These are phyloP conservation scores for Rhynchotus rufescens DNA, from an alignment of 2,797 vertebrate species.

Conservation along the genomic window DNA sequence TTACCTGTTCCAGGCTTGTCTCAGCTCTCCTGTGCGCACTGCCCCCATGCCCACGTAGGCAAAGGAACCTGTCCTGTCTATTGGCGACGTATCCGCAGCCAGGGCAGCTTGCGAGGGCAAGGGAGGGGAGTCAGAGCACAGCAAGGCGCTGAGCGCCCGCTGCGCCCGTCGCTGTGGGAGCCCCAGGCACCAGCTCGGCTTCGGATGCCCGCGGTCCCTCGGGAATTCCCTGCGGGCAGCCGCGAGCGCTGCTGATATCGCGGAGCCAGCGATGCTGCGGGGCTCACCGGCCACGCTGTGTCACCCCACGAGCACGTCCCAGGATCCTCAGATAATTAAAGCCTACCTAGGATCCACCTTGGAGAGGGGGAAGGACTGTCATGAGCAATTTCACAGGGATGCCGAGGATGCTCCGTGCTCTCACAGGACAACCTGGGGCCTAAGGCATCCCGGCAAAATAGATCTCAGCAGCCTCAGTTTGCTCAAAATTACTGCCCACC, in stretches of 20 bases:
- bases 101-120: background rate
- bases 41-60: background rate
- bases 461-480: background rate
- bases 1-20: background rate
- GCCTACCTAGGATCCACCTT: background rate
- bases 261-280: background rate
- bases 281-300: background rate
- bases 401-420: background rate
- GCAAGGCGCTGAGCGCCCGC: background rate
- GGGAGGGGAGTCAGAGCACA: slow-evolving; percentile 17
- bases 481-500: background rate
- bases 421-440: background rate
- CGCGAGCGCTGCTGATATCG: background rate
- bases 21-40: background rate
- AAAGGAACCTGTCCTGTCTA: background rate
- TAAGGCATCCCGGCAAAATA: background rate
- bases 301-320: background rate
- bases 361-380: background rate
- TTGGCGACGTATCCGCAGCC: background rate
- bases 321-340: slow-evolving; percentile 12
- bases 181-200: background rate
- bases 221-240: slow-evolving; percentile 33
- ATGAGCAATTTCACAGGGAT: background rate
- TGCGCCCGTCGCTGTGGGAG: background rate
- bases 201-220: background rate